These are phyloP conservation scores for Lagopus muta DNA, from an alignment of 2,113 vertebrate species.

Conservation along the genomic window DNA sequence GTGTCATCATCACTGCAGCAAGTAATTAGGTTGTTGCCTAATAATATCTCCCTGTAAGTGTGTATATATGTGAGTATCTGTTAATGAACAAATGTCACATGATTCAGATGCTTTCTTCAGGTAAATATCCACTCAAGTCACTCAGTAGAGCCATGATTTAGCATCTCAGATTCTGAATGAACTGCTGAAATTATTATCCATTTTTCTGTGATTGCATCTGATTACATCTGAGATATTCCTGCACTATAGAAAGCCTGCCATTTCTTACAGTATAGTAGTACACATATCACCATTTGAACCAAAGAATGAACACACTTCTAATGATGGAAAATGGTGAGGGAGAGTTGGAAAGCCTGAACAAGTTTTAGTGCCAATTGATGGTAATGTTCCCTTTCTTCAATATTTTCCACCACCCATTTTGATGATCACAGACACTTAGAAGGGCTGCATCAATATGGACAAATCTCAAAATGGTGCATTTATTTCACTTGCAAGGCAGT, in stretches of 20 bases:
- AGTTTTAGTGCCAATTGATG: background rate
- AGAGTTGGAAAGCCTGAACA: background rate
- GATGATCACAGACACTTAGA: background rate
- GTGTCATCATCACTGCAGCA: background rate
- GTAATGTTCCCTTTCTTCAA: background rate
- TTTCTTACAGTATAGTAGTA: background rate
- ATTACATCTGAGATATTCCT: background rate
- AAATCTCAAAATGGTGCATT: background rate
- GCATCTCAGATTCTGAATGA: background rate
- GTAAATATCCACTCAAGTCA: background rate
- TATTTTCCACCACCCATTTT: background rate
- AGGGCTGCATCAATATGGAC: background rate
- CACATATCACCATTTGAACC: background rate
- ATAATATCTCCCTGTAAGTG: background rate
- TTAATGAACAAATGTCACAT: background rate
- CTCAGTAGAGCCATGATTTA: background rate
- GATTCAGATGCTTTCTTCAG: background rate
- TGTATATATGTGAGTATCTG: background rate
- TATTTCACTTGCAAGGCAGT: background rate
- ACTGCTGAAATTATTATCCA: background rate
- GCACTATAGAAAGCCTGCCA: background rate
- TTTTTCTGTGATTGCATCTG: background rate
- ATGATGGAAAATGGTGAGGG: background rate
- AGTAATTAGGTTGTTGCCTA: background rate
- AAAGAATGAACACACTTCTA: background rate